Evolutionary conservation across 2,888 invertebrate genomes (phyloP).

Genomic region (Epiblema foenella): DNA sequence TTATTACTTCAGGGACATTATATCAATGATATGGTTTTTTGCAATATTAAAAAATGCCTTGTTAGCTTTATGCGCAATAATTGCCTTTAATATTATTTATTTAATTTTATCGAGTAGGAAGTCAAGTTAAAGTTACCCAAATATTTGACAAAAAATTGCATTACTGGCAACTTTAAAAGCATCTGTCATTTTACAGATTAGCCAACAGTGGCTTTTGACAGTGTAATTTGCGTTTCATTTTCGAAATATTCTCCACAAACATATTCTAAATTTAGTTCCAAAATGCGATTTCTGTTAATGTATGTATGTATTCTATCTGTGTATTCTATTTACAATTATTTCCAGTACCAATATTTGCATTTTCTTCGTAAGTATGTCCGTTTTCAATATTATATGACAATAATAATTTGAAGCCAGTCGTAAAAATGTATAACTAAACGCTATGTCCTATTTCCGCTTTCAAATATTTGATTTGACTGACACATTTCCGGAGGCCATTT

Average conservation of each 20-base stretch:
- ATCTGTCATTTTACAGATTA: conserved; percentile 29
- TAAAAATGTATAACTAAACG: conserved; percentile 4
- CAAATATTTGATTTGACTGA: background rate
- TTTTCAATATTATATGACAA: background rate
- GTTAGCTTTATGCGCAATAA: no score
- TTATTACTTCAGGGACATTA: no score
- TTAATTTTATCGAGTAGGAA: background rate
- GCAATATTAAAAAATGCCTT: no score
- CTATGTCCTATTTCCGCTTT: conserved; percentile 16
- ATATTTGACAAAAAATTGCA: background rate
- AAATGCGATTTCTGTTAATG: no score
- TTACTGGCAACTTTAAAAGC: conserved; percentile 17
- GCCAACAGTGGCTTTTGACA: conserved; percentile 15
- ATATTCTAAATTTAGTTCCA: background rate
- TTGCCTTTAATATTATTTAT: no score
- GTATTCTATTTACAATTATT: background rate
- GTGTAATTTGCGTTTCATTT: background rate
- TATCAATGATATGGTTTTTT: no score
- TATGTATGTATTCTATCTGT: no score
- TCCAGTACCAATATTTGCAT: background rate
- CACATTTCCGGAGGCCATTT: conserved; percentile 41
- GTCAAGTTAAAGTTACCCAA: conserved; percentile 14
- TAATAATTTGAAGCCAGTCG: background rate
- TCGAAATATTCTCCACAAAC: background rate
- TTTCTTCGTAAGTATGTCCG: background rate